These are phyloP conservation scores for Atta texana DNA, from an alignment of 1,140 invertebrate genomes.

Conservation along the genomic window DNA sequence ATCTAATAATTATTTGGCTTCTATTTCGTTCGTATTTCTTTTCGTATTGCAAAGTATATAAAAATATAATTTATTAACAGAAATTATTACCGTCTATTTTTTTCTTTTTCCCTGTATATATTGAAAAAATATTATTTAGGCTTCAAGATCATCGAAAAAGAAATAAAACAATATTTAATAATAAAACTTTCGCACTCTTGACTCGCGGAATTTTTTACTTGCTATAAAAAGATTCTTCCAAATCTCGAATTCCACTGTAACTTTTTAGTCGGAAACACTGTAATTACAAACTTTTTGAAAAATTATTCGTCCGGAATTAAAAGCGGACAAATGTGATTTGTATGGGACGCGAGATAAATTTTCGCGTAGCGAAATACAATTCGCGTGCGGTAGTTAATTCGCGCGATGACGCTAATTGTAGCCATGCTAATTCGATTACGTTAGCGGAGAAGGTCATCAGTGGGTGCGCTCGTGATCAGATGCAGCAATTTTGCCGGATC, in stretches of 20 bases:
- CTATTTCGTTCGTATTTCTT: not conserved
- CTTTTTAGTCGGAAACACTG: not conserved
- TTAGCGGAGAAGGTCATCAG: slow-evolving; percentile 35
- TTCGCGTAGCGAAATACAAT: slow-evolving; percentile 3
- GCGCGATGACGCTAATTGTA: slow-evolving; percentile 54
- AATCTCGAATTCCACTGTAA: slow-evolving; percentile 4
- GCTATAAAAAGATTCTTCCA: not conserved
- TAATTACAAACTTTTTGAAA: not conserved
- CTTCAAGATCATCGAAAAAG: not conserved
- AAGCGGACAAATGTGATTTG: slow-evolving; percentile 24
- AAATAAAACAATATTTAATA: not conserved
- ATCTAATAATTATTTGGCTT: not conserved
- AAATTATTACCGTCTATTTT: too few species aligned
- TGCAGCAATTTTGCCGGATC: slow-evolving; percentile 45
- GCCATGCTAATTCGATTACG: slow-evolving; percentile 50
- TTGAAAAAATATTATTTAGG: not conserved
- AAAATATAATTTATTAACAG: not conserved
- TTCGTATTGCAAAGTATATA: not conserved
- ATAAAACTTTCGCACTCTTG: not conserved
- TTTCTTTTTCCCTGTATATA: not conserved
- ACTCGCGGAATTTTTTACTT: not conserved
- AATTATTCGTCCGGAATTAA: slow-evolving; percentile 8
- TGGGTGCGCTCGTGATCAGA: slow-evolving; percentile 34
- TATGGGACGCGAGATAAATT: slow-evolving; percentile 35
- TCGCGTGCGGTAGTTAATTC: slow-evolving; percentile 54